These are phyloP conservation scores for Cassiopea xamachana DNA, from an alignment of 30 jellyfish, hydroid and myxozoan species.

Conservation along the genomic window DNA sequence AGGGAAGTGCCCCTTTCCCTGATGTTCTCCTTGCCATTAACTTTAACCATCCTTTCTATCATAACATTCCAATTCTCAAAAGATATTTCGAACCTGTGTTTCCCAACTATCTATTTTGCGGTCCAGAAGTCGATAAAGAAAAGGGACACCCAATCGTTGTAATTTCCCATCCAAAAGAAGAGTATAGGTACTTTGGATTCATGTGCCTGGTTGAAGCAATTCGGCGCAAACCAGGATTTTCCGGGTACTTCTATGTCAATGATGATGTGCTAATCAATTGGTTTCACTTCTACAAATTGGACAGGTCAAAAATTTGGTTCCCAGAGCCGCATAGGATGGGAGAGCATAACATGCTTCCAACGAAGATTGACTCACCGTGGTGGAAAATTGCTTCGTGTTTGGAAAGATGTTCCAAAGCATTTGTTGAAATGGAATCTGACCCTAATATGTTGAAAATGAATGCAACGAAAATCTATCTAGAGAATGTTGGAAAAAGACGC, in stretches of 20 bases:
- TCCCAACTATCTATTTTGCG: conserved; percentile 66
- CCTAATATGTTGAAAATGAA: not conserved
- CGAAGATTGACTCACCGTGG: conserved; percentile 27
- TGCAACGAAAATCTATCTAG: conserved; percentile 3
- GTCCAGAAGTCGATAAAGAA: conserved; percentile 47
- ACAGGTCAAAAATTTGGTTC: conserved; percentile 60
- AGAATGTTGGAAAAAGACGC: conserved; percentile 8
- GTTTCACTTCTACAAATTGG: conserved; percentile 66
- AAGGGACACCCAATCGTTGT: conserved; percentile 8
- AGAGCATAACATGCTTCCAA: not conserved
- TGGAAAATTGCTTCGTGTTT: conserved; percentile 35
- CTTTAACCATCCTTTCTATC: conserved; percentile 72
- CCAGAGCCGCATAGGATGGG: not conserved
- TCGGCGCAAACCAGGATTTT: conserved; percentile 51
- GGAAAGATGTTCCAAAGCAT: conserved; percentile 35
- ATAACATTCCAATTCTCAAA: conserved; percentile 35
- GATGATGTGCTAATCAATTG: conserved; percentile 79
- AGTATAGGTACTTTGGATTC: conserved; percentile 72
- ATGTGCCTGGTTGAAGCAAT: conserved; percentile 74
- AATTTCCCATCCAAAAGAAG: conserved; percentile 13
- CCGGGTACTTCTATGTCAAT: conserved; percentile 68
- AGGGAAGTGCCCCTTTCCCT: conserved; percentile 23
- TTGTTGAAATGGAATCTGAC: conserved; percentile 10
- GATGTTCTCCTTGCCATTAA: conserved; percentile 67
- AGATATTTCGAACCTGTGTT: conserved; percentile 45